These are phyloP conservation scores for Drosophila serrata DNA, from an alignment of 1,140 invertebrate species.

Conservation along the genomic window DNA sequence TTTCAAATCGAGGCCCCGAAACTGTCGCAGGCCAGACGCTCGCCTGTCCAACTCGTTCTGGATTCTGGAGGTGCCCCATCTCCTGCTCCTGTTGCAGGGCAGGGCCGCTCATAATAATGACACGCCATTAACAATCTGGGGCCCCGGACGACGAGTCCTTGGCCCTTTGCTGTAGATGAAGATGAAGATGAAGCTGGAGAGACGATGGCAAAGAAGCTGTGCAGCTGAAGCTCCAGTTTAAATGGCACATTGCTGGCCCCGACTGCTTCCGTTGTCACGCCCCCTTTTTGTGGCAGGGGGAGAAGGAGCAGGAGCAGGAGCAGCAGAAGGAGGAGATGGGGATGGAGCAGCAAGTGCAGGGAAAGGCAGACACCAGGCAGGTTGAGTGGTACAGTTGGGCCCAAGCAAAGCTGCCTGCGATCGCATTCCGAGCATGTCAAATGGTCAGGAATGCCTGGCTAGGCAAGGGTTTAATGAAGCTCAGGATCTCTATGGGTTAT, in stretches of 20 bases:
- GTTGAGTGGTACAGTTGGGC: constrained; percentile 60
- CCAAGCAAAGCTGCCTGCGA: constrained; percentile 22
- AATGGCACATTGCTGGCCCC: constrained; percentile 70
- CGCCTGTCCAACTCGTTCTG: constrained; percentile 54
- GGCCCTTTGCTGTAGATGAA: constrained; percentile 1
- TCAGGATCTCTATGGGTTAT: background rate
- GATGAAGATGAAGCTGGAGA: constrained; percentile 7
- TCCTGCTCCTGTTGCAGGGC: constrained; percentile 18
- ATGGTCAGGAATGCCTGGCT: background rate
- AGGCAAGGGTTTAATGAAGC: background rate
- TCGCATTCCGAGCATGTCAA: constrained; percentile 38
- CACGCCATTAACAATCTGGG: constrained; percentile 78
- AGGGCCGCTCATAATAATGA: constrained; percentile 78
- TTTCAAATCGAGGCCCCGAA: constrained; percentile 74
- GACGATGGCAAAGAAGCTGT: background rate
- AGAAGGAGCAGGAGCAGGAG: background rate
- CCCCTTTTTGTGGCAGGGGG: constrained; percentile 41
- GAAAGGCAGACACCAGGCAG: constrained; percentile 7
- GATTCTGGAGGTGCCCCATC: background rate
- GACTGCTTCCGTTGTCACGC: constrained; percentile 78
- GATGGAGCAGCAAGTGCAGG: background rate
- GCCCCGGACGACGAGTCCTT: constrained; percentile 38
- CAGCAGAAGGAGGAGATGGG: constrained; percentile 11
- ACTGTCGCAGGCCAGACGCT: constrained; percentile 72
- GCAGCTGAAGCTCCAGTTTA: constrained; percentile 66